A percentile compares a stretch with the other conserved stretches of the same genome.
phyloP scores from a whole-genome alignment of 2,113 vertebrate genomes.

The Motacilla tschutschensis region DNA sequence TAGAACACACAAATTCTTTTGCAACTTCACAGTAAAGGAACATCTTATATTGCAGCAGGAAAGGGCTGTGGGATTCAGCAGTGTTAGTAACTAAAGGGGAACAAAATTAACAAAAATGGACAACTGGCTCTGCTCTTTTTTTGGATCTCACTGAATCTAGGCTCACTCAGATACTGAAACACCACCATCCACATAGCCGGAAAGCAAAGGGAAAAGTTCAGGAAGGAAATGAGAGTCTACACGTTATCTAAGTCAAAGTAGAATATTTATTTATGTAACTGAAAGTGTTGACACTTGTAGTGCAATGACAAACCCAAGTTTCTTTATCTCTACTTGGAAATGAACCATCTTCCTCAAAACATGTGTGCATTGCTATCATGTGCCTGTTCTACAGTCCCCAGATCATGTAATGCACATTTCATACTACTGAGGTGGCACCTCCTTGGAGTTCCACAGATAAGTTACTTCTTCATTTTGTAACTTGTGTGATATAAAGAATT shows the following conservation, averaged over 20 bases:
- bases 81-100: neutral
- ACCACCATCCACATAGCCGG: neutral
- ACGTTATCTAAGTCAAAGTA: neutral
- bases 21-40: neutral
- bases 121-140: neutral
- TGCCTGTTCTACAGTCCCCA: neutral
- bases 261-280: slow-evolving; percentile 17
- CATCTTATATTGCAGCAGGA: neutral
- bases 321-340: neutral
- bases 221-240: neutral
- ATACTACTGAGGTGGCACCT: neutral
- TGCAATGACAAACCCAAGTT: neutral
- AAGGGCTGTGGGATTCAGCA: neutral
- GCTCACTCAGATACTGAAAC: neutral
- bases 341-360: neutral
- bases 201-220: neutral
- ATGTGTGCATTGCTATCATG: neutral
- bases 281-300: neutral
- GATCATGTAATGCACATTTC: neutral
- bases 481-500: neutral
- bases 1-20: neutral
- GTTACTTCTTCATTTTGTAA: neutral
- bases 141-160: neutral
- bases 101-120: neutral
- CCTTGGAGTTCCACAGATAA: neutral